Evolutionary conservation across 2,888 invertebrate species (phyloP).

Genomic region (Papilio elwesi): DNA sequence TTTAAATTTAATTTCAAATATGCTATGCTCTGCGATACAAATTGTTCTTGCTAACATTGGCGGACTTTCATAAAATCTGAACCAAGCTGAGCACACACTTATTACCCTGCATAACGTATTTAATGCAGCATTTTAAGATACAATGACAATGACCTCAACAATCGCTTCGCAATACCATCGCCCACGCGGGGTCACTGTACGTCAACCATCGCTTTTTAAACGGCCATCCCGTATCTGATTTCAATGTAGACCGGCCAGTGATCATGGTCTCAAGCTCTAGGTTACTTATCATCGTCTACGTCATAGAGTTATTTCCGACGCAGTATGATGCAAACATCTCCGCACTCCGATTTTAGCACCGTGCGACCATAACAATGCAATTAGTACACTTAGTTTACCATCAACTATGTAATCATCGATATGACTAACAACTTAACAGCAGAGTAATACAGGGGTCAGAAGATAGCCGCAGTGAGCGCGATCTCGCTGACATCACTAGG

Average conservation of each 20-base stretch:
- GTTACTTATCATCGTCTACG: not conserved
- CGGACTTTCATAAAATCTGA: not conserved
- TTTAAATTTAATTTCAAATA: no score
- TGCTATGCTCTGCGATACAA: no score
- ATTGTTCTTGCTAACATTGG: not conserved
- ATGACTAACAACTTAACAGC: constrained; percentile 1
- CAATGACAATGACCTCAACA: constrained; percentile 21
- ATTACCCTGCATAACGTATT: constrained; percentile 7
- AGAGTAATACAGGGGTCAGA: constrained; percentile 5
- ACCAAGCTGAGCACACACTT: no score
- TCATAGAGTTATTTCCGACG: not conserved
- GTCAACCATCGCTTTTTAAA: constrained; percentile 16
- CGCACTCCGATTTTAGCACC: no score
- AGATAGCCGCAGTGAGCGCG: constrained; percentile 1
- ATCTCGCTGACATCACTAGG: constrained; percentile 21
- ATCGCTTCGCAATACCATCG: not conserved
- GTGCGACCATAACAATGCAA: not conserved
- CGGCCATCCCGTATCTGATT: constrained; percentile 31
- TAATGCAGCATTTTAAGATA: constrained; percentile 14
- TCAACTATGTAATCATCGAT: not conserved
- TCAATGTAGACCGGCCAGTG: constrained; percentile 22
- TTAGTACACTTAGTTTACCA: not conserved
- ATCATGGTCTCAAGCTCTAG: constrained; percentile 33
- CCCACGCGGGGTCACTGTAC: not conserved
- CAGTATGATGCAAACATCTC: not conserved